A percentile compares a stretch with the other conserved stretches of the same genome.
Conservation (phyloP, 2,113 vertebrate species). For the Sylvia atricapilla region DNA sequence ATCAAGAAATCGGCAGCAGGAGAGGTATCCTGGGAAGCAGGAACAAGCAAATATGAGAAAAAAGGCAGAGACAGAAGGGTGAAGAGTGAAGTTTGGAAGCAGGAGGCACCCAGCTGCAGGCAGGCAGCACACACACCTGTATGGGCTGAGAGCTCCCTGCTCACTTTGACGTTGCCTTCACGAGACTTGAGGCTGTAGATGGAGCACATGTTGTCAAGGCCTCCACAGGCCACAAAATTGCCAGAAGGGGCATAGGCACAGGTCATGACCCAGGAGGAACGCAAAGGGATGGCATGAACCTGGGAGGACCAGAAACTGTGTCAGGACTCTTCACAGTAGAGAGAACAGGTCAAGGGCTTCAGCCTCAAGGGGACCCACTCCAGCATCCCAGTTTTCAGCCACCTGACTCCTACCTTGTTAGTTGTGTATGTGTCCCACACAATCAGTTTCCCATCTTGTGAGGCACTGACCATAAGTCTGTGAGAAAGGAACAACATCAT, state of each 20-base stretch:
- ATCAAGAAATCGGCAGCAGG: conserved; percentile 95
- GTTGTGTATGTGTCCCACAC: conserved; percentile 96
- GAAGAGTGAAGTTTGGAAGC: not conserved
- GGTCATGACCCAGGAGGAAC: conserved; percentile 99
- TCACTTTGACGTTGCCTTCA: conserved; percentile 94
- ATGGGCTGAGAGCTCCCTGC: conserved; percentile 92
- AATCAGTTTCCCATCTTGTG: conserved; percentile 96
- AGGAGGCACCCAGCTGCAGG: not conserved
- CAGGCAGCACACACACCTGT: conserved; percentile 76
- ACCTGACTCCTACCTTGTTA: conserved; percentile 83
- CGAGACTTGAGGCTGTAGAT: conserved; percentile 96
- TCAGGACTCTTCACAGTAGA: not conserved
- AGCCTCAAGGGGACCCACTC: not conserved
- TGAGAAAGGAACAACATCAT: not conserved
- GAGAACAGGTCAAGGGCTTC: not conserved
- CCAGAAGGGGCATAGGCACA: conserved; percentile 96
- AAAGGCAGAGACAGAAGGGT: not conserved
- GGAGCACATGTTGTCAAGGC: conserved; percentile 98
- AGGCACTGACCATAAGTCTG: conserved; percentile 94
- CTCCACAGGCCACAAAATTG: conserved; percentile 95
- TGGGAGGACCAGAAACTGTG: not conserved
- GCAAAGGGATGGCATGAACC: conserved; percentile 95
- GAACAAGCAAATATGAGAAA: not conserved
- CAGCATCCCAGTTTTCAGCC: accelerated
- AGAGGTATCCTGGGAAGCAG: conserved; percentile 85